Evolutionary conservation across 1,140 invertebrate genomes (phyloP).

Genomic region (Pseudomyrmex sp.): DNA sequence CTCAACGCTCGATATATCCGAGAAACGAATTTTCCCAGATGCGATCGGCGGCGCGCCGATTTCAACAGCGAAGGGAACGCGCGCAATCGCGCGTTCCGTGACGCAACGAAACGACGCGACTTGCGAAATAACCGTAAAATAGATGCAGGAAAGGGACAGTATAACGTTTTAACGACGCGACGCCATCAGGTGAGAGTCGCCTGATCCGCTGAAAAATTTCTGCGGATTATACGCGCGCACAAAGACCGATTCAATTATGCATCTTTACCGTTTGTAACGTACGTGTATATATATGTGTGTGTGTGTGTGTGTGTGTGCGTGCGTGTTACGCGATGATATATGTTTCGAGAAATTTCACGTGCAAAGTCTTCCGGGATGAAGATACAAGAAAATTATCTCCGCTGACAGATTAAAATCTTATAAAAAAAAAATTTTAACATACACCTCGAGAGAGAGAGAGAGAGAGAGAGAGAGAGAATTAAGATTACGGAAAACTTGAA

Average conservation of each 20-base stretch:
- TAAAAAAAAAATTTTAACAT: neutral
- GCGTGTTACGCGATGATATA: neutral
- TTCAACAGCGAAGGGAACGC: constrained; percentile 51
- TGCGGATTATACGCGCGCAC: neutral
- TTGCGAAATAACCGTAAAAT: constrained; percentile 42
- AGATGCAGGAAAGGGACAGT: constrained; percentile 30
- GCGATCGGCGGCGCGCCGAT: constrained; percentile 8
- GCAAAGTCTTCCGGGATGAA: neutral
- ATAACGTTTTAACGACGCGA: constrained; percentile 4
- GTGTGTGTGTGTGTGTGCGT: too few relatives aligned
- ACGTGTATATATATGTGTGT: too few relatives aligned
- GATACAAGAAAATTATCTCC: neutral
- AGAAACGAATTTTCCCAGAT: constrained; percentile 60
- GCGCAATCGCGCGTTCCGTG: neutral
- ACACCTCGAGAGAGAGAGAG: too few relatives aligned
- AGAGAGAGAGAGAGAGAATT: too few relatives aligned
- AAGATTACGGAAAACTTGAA: neutral
- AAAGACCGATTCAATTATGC: neutral
- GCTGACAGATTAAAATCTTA: too few relatives aligned
- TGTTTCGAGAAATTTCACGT: neutral
- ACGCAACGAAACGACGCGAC: constrained; percentile 13
- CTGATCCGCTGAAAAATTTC: constrained; percentile 13
- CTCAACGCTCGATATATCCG: neutral
- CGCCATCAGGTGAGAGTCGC: constrained; percentile 19
- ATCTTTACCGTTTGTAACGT: neutral